Evolutionary conservation across 2,113 vertebrate species (phyloP).

Genomic region (Hippocampus guttulatus): DNA sequence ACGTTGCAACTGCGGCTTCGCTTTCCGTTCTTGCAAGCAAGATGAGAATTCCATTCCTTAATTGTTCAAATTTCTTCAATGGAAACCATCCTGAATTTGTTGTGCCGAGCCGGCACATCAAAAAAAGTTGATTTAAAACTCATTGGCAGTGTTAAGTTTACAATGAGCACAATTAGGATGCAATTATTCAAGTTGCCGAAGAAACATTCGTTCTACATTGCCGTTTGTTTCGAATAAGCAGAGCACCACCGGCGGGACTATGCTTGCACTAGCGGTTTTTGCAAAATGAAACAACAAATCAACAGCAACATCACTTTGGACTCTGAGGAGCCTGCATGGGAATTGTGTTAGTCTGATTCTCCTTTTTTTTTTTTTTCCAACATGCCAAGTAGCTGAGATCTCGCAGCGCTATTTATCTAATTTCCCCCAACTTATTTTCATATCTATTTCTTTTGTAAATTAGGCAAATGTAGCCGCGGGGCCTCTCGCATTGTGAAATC

Average conservation of each 20-base stretch:
- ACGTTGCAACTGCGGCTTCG: constrained; percentile 9
- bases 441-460: constrained; percentile 97
- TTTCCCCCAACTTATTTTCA: constrained; percentile 95
- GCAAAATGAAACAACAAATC: constrained; percentile 93
- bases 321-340: constrained; percentile 84
- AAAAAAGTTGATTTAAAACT: constrained; percentile 21
- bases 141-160: constrained; percentile 33
- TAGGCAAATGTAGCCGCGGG: constrained; percentile 84
- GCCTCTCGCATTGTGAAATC: constrained; percentile 76
- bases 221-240: constrained; percentile 47
- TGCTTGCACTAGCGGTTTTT: constrained; percentile 86
- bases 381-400: constrained; percentile 78
- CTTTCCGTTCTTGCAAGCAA: constrained; percentile 7
- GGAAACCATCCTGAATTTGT: not conserved
- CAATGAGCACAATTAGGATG: constrained; percentile 15
- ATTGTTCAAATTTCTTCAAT: constrained; percentile 12
- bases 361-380: constrained; percentile 61
- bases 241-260: constrained; percentile 82
- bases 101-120: constrained; percentile 3
- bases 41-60: not conserved
- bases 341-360: constrained; percentile 80
- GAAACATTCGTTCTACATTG: constrained; percentile 46
- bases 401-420: constrained; percentile 88
- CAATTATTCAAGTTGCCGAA: constrained; percentile 40
- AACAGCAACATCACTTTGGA: constrained; percentile 81